A percentile compares a stretch with the other conserved stretches of the same genome.
Conservation (phyloP, 2,888 invertebrate species). For the Tinea trinotella region DNA sequence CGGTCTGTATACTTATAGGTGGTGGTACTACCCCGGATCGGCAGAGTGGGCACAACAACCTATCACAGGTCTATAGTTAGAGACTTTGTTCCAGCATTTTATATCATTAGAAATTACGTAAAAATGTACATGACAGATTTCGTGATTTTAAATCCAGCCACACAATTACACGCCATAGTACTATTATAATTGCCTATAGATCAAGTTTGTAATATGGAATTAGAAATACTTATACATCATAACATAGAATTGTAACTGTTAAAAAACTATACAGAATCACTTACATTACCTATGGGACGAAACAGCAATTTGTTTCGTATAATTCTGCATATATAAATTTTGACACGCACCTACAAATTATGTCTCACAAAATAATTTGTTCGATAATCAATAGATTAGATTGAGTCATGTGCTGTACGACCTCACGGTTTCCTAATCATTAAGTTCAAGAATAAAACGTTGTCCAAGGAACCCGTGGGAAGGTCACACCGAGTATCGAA, state of each 20-base stretch:
- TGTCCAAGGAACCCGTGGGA: conserved; percentile 30
- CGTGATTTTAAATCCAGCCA: no score
- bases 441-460: conserved; percentile 15
- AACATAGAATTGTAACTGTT: neutral
- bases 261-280: neutral
- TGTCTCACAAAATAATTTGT: neutral
- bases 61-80: no score
- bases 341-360: neutral
- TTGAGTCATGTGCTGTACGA: neutral
- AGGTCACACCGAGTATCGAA: conserved; percentile 30
- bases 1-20: no score
- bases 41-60: no score
- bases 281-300: neutral
- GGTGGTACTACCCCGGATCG: no score
- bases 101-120: no score
- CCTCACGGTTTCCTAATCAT: conserved; percentile 4
- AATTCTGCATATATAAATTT: neutral
- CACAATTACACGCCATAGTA: no score
- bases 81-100: no score
- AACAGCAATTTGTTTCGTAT: neutral
- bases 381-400: conserved; percentile 3
- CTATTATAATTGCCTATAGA: no score
- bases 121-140: no score
- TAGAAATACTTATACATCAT: no score
- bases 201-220: no score